Evolutionary conservation across 2,888 invertebrate species (phyloP).

Genomic region (Slavum lentiscoides): DNA sequence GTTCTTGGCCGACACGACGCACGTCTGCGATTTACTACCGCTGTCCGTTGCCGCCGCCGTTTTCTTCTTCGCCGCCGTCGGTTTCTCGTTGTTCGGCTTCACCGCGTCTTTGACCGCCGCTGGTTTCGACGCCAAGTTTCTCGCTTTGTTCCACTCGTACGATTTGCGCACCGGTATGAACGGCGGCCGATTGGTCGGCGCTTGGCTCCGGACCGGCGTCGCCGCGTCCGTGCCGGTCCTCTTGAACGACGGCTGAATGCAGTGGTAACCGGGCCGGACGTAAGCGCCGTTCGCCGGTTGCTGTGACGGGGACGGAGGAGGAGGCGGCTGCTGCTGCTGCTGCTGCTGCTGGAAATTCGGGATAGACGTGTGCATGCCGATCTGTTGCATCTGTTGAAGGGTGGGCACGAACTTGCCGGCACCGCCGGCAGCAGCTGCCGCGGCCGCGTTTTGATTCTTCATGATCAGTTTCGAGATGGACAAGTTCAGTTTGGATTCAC

Average conservation of each 20-base stretch:
- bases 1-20: neutral
- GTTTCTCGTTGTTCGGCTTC: neutral
- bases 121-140: conserved; percentile 30
- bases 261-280: conserved; percentile 15
- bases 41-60: neutral
- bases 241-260: conserved; percentile 11
- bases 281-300: neutral
- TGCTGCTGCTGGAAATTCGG: conserved; percentile 31
- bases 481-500: conserved; percentile 41
- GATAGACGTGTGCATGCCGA: conserved; percentile 53
- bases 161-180: conserved; percentile 49
- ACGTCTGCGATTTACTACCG: neutral
- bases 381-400: conserved; percentile 48
- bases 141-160: conserved; percentile 50
- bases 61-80: neutral
- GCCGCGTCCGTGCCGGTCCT: neutral
- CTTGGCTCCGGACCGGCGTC: conserved; percentile 13
- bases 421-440: neutral
- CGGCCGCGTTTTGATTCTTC: conserved; percentile 33
- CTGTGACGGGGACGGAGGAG: neutral
- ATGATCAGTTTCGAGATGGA: conserved; percentile 38
- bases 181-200: conserved; percentile 37
- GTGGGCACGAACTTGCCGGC: conserved; percentile 31
- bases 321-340: conserved; percentile 1
- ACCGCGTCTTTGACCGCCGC: neutral